A percentile compares a stretch with the other conserved stretches of the same genome.
Evolutionary conservation across 1,140 invertebrate genomes (phyloP).

Genomic region (Protaetia brevitarsis): DNA sequence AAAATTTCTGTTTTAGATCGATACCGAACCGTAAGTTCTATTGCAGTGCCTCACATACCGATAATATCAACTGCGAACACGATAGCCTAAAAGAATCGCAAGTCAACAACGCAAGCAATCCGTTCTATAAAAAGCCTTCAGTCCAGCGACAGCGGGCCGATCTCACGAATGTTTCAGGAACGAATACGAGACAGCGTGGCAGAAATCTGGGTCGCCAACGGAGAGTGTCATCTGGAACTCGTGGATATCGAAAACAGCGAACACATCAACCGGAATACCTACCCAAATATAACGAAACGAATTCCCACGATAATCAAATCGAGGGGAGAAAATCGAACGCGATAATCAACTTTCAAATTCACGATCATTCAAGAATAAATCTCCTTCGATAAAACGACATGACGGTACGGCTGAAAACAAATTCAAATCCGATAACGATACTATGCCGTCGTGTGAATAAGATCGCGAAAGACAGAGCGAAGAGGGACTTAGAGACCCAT

Average conservation of each 20-base stretch:
- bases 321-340: too few species aligned
- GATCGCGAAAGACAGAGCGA: slow-evolving; percentile 34
- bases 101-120: slow-evolving; percentile 31
- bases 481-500: slow-evolving; percentile 41
- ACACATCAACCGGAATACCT: slow-evolving; percentile 71
- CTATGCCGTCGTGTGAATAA: slow-evolving; percentile 35
- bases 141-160: slow-evolving; percentile 57
- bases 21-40: slow-evolving; percentile 57
- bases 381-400: slow-evolving; percentile 50
- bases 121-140: slow-evolving; percentile 45
- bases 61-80: slow-evolving; percentile 61
- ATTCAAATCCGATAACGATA: background rate
- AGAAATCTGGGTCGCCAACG: slow-evolving; percentile 75
- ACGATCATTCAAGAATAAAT: slow-evolving; percentile 37
- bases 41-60: slow-evolving; percentile 60
- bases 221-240: slow-evolving; percentile 79
- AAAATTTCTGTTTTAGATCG: slow-evolving; percentile 33
- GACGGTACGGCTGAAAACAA: slow-evolving; percentile 34
- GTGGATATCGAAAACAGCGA: slow-evolving; percentile 79
- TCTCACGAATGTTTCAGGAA: slow-evolving; percentile 53
- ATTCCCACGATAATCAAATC: slow-evolving; percentile 14
- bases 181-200: slow-evolving; percentile 53
- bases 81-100: slow-evolving; percentile 55
- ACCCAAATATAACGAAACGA: slow-evolving; percentile 21
- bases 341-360: slow-evolving; percentile 19